Evolutionary conservation across 1,140 invertebrate species (phyloP).

Genomic region (Zaprionus gabonicus): DNA sequence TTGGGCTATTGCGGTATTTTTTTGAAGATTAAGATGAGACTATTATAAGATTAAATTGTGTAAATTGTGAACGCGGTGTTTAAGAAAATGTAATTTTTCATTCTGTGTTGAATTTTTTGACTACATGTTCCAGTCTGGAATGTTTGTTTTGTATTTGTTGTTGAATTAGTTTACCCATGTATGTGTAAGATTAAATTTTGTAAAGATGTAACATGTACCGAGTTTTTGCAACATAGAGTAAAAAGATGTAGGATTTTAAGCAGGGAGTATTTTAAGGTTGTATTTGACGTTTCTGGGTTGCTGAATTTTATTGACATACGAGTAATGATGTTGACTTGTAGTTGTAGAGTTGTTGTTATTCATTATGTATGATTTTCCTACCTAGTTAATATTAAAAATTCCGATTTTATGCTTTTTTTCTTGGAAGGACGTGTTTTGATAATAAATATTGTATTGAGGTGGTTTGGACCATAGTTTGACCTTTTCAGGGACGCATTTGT

Average conservation of each 20-base stretch:
- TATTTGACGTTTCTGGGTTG: too few relatives aligned
- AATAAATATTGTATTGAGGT: too few relatives aligned
- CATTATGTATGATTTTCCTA: neutral
- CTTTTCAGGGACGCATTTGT: neutral
- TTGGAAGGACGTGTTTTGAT: neutral
- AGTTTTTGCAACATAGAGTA: neutral
- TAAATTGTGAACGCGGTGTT: too few relatives aligned
- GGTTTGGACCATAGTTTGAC: neutral
- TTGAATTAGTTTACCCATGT: neutral
- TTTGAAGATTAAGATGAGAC: too few relatives aligned
- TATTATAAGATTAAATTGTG: too few relatives aligned
- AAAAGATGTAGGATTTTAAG: too few relatives aligned
- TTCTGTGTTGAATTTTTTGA: neutral
- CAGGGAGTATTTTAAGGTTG: too few relatives aligned
- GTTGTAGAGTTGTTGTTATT: neutral
- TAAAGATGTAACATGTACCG: neutral
- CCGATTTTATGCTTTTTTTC: neutral
- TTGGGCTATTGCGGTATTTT: too few relatives aligned
- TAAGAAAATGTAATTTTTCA: neutral
- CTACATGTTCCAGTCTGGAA: neutral
- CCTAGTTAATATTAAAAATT: neutral
- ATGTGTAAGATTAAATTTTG: neutral
- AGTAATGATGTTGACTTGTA: neutral
- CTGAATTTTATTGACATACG: too few relatives aligned
- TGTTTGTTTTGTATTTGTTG: neutral